Conservation (phyloP, 2,888 invertebrate species). For the Protophormia terraenovae region DNA sequence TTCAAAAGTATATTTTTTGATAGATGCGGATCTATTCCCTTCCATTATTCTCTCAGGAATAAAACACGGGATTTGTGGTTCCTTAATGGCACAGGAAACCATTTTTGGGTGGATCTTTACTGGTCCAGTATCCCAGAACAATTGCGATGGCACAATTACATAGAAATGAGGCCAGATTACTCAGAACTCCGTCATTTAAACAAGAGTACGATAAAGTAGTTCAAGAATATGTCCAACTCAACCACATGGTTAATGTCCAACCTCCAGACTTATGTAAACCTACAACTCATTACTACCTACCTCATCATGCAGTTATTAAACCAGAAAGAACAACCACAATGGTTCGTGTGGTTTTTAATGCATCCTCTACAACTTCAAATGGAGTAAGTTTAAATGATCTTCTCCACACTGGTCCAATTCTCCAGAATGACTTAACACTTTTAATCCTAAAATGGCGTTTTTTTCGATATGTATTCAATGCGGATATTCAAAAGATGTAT, state of each 20-base stretch:
- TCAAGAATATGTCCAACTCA: neutral
- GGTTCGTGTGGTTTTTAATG: neutral
- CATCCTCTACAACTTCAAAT: neutral
- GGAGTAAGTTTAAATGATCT: neutral
- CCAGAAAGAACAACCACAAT: too few species aligned
- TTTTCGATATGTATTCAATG: neutral
- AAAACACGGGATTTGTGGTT: neutral
- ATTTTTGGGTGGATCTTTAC: conserved; percentile 34
- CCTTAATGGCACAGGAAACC: conserved; percentile 38
- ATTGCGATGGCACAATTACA: neutral
- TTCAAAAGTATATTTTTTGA: neutral
- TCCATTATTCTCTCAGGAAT: neutral
- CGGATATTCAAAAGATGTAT: neutral
- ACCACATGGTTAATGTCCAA: neutral
- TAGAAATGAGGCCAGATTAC: too few species aligned
- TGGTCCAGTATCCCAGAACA: neutral
- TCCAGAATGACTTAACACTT: neutral
- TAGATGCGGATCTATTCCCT: neutral
- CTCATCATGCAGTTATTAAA: neutral
- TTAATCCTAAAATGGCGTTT: neutral
- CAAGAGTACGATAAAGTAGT: neutral
- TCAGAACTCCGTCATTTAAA: too few species aligned
- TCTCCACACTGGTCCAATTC: neutral
- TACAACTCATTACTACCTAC: neutral
- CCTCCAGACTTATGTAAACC: neutral